Evolutionary conservation across 2,113 vertebrate species (phyloP), one percentile per base, ranked within the genome.

Genomic region (Choloepus hoffmanni): DNA sequence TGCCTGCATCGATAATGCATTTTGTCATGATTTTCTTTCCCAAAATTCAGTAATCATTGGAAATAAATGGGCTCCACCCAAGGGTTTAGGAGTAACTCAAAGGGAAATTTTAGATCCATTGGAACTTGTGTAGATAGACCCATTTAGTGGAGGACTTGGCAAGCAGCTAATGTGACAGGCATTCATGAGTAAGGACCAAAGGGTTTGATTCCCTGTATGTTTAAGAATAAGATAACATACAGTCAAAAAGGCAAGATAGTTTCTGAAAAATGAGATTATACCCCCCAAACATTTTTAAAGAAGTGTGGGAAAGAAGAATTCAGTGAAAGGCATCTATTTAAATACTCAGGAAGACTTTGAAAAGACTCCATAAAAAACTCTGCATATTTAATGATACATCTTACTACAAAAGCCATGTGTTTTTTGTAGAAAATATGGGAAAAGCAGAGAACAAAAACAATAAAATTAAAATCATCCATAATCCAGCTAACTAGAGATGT

Each of bases 1-100:
- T 65, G 60, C 78, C 83, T 72, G 63, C 94, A 83, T 96, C 63
- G n/a, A 95, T 90, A 97, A 97, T 72, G 55, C 43, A 36, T 94
- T 94, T 87, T 85, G 55, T 92, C 96, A 91, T 89, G 89, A 83
- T 96, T 84, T 95, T 90, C 78, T 94, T 60, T 94, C 83, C 68
- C 65, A 73, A 82, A 97, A 94, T 91, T 94, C 91, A 95, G 63
- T 65, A 86, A 97, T 95, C 89, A 48, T 86, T 84, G 43, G 50
- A 93, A 96, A 67, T 70, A 96, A 95, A 93, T 70, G 68, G 58
- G 43, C 89, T 92, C 82, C 55, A 55, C 63, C 45, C 67, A 82
- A 94, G 67, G 74, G 58, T 65, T 97, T 58, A 96, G 89, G 94
- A 90, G 73, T 79, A 85, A 89, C 40, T 53, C 68, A 83, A 90